phyloP scores from a whole-genome alignment of 1,140 invertebrate species.

The Zophobas morio region DNA sequence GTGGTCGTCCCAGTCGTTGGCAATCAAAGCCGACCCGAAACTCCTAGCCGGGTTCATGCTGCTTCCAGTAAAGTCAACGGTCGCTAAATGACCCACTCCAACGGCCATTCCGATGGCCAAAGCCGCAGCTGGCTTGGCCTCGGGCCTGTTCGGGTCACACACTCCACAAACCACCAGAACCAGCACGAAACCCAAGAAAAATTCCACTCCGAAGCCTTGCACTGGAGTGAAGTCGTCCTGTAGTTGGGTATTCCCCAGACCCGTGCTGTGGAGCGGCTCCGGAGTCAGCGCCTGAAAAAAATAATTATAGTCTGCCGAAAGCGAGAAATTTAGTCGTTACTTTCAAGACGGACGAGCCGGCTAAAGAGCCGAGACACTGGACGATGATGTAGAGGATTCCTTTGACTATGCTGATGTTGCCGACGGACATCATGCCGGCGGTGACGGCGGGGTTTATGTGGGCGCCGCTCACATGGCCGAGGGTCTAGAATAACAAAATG shows the following conservation, averaged over 20 bases:
- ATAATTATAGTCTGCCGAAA: background rate
- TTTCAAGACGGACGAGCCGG: constrained; percentile 81
- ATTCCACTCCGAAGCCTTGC: constrained; percentile 91
- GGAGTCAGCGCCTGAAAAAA: constrained; percentile 76
- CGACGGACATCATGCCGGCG: constrained; percentile 81
- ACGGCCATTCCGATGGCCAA: constrained; percentile 92
- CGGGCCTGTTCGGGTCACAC: constrained; percentile 79
- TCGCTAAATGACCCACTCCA: constrained; percentile 88
- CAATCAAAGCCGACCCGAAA: constrained; percentile 88
- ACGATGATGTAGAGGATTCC: constrained; percentile 86
- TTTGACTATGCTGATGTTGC: constrained; percentile 83
- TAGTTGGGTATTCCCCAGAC: constrained; percentile 58
- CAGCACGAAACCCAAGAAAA: constrained; percentile 91
- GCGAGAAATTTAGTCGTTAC: constrained; percentile 47
- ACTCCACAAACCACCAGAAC: constrained; percentile 92
- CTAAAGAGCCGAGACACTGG: constrained; percentile 87
- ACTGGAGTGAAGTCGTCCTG: constrained; percentile 67
- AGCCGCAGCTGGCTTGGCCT: constrained; percentile 86
- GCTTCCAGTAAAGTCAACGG: constrained; percentile 87
- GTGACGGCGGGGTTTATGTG: constrained; percentile 95
- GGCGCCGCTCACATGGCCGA: constrained; percentile 91
- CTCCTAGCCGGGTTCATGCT: constrained; percentile 93
- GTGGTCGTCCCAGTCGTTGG: constrained; percentile 81
- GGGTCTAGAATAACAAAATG: constrained; percentile 70
- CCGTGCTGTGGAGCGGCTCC: constrained; percentile 66